These are phyloP conservation scores for Actinia tenebrosa DNA, from an alignment of 64 coral and sea anemone species.

Conservation along the genomic window DNA sequence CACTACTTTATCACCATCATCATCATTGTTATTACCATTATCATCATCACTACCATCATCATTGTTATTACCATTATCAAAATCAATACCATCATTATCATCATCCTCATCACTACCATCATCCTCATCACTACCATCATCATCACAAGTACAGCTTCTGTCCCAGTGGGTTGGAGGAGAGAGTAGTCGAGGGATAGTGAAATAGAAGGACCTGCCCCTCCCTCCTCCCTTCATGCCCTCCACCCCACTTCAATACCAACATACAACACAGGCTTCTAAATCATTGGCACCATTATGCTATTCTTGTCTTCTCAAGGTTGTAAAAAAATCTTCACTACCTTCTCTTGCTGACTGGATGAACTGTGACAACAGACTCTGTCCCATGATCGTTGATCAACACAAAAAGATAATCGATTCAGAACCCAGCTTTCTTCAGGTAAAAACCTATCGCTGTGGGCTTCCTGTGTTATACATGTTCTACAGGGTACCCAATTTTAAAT, in stretches of 20 bases:
- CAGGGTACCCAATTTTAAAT: not conserved
- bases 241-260: not conserved
- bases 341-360: conserved; percentile 54
- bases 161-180: no score
- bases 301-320: conserved; percentile 38
- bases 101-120: not conserved
- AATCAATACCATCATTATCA: not conserved
- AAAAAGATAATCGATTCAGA: not conserved
- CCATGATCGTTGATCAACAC: conserved; percentile 43
- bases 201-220: no score
- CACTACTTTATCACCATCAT: not conserved
- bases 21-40: not conserved
- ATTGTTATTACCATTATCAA: not conserved
- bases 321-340: conserved; percentile 34
- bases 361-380: conserved; percentile 51
- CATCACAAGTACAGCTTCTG: not conserved
- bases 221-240: not conserved
- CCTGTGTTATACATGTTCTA: not conserved
- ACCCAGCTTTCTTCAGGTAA: not conserved
- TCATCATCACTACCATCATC: not conserved
- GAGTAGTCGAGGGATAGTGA: no score
- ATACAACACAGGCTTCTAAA: not conserved
- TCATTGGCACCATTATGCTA: not conserved
- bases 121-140: not conserved
- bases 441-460: not conserved